phyloP scores from a whole-genome alignment of 2,888 invertebrate genomes.

The Dendrolimus pini region DNA sequence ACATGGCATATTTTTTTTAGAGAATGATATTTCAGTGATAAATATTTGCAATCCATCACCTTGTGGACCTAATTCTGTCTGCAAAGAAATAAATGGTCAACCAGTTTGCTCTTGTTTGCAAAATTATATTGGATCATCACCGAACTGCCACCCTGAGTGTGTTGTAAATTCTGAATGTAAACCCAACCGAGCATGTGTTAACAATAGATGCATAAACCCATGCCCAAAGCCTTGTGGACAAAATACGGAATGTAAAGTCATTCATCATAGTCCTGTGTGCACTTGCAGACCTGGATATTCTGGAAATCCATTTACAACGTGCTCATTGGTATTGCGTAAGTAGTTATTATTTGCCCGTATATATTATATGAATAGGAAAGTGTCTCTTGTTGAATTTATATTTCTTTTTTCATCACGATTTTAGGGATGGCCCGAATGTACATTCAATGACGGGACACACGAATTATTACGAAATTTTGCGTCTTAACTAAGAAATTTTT shows the following conservation, averaged over 20 bases:
- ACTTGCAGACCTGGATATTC: constrained; percentile 80
- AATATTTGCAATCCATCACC: constrained; percentile 85
- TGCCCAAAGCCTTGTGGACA: constrained; percentile 82
- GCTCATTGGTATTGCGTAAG: constrained; percentile 76
- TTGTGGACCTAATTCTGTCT: constrained; percentile 84
- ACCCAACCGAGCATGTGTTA: constrained; percentile 79
- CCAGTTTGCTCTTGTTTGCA: constrained; percentile 84
- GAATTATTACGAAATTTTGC: no score
- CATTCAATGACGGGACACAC: no score
- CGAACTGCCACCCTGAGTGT: constrained; percentile 80
- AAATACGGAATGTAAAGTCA: constrained; percentile 81
- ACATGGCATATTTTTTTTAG: constrained; percentile 30
- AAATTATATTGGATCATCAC: constrained; percentile 81
- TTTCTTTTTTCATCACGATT: no score
- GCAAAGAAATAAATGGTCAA: constrained; percentile 82
- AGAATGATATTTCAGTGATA: constrained; percentile 38
- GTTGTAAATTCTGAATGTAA: constrained; percentile 80
- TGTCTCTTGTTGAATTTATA: no score
- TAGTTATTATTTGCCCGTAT: constrained; percentile 11
- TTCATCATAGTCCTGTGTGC: constrained; percentile 84
- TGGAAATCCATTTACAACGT: constrained; percentile 82
- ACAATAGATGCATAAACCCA: constrained; percentile 82
- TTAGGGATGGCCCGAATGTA: no score
- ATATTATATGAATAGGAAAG: no score
- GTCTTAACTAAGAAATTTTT: no score